Evolutionary conservation across 2,888 invertebrate species (phyloP).

Genomic region (Boloria euphrosyne): DNA sequence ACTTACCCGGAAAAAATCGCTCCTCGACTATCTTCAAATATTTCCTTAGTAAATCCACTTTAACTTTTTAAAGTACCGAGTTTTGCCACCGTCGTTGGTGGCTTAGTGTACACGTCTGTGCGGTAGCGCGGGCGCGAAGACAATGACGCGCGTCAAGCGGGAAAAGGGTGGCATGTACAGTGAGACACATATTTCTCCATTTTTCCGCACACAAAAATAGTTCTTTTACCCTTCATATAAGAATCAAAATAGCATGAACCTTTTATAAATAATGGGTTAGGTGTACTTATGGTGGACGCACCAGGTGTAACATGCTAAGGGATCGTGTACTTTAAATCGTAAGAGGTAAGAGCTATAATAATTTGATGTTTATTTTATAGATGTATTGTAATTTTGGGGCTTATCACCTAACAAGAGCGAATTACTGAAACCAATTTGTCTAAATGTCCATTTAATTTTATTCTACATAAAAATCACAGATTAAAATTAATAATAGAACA

Average conservation of each 20-base stretch:
- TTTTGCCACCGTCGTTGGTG: constrained; percentile 42
- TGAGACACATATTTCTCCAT: not conserved
- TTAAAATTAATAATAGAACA: too few relatives aligned
- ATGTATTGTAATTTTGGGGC: too few relatives aligned
- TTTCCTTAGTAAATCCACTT: constrained; percentile 50
- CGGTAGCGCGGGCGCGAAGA: constrained; percentile 27
- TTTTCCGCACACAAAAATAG: not conserved
- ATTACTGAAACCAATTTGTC: too few relatives aligned
- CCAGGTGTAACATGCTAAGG: not conserved
- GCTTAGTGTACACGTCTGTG: constrained; percentile 24
- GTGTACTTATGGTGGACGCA: not conserved
- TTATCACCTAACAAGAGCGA: too few relatives aligned
- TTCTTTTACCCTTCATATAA: not conserved
- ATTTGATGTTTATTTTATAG: not conserved
- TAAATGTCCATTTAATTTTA: too few relatives aligned
- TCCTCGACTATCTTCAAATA: constrained; percentile 48
- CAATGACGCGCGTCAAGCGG: constrained; percentile 36
- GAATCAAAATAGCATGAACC: not conserved
- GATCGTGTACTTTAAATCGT: not conserved
- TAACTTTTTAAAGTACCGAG: constrained; percentile 44
- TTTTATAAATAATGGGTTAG: not conserved
- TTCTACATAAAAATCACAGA: too few relatives aligned
- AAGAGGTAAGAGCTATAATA: not conserved
- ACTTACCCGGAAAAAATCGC: constrained; percentile 48
- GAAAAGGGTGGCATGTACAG: constrained; percentile 31